Percentiles rank a stretch among this genome's conserved stretches.
These are phyloP conservation scores for Eurosta solidaginis DNA, from an alignment of 1,140 invertebrate genomes.

Conservation along the genomic window DNA sequence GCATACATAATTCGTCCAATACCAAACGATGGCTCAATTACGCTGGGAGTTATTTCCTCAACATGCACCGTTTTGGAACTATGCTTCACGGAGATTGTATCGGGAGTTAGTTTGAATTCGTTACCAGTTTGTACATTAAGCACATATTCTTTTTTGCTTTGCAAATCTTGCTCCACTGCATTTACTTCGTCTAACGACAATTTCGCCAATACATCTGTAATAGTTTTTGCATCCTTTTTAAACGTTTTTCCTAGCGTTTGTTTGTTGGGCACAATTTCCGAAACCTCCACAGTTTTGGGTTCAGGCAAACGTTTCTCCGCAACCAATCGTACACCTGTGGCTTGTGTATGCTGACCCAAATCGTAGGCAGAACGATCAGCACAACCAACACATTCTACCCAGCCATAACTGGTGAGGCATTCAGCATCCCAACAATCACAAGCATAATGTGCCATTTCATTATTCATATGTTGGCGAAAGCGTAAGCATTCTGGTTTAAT, in stretches of 20 bases:
- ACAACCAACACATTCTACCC: constrained; percentile 99
- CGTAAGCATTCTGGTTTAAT: constrained; percentile 84
- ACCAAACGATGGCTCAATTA: constrained; percentile 99
- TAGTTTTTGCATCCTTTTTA: constrained; percentile 89
- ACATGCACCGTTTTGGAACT: constrained; percentile 91
- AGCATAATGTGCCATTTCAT: constrained; percentile 99
- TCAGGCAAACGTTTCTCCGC: constrained; percentile 88
- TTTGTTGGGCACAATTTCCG: constrained; percentile 84
- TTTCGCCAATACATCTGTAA: constrained; percentile 72
- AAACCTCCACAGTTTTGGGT: constrained; percentile 78
- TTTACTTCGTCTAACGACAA: constrained; percentile 69
- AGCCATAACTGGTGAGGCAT: constrained; percentile 93
- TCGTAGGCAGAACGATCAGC: constrained; percentile 98
- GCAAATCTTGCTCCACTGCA: constrained; percentile 65
- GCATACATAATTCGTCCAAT: constrained; percentile 96
- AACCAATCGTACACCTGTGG: constrained; percentile 86
- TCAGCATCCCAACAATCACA: constrained; percentile 99
- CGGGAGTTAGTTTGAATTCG: constrained; percentile 71
- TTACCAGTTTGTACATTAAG: constrained; percentile 59
- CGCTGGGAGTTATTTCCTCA: constrained; percentile 95
- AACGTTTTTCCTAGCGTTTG: constrained; percentile 89
- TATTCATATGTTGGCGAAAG: constrained; percentile 97
- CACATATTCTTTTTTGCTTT: constrained; percentile 38
- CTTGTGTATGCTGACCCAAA: constrained; percentile 90
- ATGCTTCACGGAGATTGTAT: constrained; percentile 80